Base-by-base conservation (phyloP, 2,888 invertebrate species). In the Colletes collaris region DNA sequence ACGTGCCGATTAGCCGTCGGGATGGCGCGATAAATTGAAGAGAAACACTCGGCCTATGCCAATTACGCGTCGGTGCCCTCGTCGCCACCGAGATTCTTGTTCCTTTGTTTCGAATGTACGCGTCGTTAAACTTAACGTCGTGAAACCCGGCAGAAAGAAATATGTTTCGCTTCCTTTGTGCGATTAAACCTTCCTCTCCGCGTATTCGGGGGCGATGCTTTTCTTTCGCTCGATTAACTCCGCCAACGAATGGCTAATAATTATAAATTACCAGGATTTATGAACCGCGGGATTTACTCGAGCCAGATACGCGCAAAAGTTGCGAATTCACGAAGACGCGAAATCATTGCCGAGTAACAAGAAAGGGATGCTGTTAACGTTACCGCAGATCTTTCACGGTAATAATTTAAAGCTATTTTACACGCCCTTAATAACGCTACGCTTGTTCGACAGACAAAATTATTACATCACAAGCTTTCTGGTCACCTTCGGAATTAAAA, bases 1-100 rank as follows among this genome's bases (percentile, higher is more conserved):
- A 87, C 85, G 87, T 85, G 86, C 79, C 88, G 86, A 86, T 87
- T 79, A 76, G 80, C 55, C 65, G 78, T 68, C 77, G 73, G 65
- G 64, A 46, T 63, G 56, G 53, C 56, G 27, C 69, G 84, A 78
- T 81, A 84, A 83, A 81, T 80, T 77, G 59, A 73, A 76, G 80
- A 72, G 77, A 67, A 81, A 76, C 75, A 77, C 71, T 72, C 74
- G 58, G 66, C 69, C 64, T 72, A 72, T 65, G 75, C 75, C 80
- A 83, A 83, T 83, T 83, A 83, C 72, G 55, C 60, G 68, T 50
- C 52, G 62, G 11, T 27, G 60, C n/a, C 56, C 66, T 35, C 37
- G 50, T 67, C 19, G 66, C 3, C 46, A 13, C 35, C 6, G 27
- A 68, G 68, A 70, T 79, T 78, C 73, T 70, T 52, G 56, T 44